phyloP scores from a whole-genome alignment of 2,888 invertebrate genomes.

The Teinopalpus imperialis region DNA sequence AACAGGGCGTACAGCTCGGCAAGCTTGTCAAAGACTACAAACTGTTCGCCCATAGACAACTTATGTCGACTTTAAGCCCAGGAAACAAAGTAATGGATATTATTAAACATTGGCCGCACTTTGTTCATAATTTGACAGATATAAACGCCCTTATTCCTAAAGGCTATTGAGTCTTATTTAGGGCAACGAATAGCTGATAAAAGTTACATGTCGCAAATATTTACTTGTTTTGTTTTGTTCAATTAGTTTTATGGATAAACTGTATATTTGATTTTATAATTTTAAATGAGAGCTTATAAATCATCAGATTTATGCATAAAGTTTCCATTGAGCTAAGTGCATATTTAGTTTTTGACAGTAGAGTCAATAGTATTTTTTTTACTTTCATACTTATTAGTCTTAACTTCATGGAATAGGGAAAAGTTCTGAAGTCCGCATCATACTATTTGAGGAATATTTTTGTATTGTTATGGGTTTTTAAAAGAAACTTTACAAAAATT shows the following conservation, averaged over 20 bases:
- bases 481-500: no score
- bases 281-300: no score
- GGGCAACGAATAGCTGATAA: not conserved
- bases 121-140: conserved; percentile 57
- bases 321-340: no score
- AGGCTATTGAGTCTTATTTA: conserved; percentile 31
- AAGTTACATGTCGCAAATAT: not conserved
- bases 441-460: no score
- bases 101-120: conserved; percentile 87
- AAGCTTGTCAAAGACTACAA: conserved; percentile 85
- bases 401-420: no score
- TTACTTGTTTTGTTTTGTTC: not conserved
- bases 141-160: conserved; percentile 48
- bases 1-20: conserved; percentile 82
- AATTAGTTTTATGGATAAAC: not conserved
- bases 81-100: conserved; percentile 84
- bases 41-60: conserved; percentile 85
- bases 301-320: no score
- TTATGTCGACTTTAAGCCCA: conserved; percentile 85
- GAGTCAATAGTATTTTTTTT: no score
- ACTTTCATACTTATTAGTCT: no score
- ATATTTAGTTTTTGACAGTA: no score
- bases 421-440: no score
- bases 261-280: no score
- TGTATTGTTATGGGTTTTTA: no score